A percentile compares a stretch with the other conserved stretches of the same genome.
Evolutionary conservation across 2,797 vertebrate species (phyloP).

Genomic region (Rhyacichthys aspro): DNA sequence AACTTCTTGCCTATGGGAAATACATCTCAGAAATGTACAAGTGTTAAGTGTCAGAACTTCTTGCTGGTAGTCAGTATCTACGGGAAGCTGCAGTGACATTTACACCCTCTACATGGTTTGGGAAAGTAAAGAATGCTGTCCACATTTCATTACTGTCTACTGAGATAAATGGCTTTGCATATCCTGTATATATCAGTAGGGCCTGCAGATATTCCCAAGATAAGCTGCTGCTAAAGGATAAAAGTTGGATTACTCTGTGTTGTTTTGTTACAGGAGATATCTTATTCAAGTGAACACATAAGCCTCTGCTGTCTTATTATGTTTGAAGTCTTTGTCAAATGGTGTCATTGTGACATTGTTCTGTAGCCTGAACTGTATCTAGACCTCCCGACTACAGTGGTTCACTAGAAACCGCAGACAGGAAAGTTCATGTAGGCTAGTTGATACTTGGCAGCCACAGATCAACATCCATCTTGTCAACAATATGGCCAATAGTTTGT

Average conservation of each 20-base stretch:
- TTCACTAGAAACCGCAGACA: constrained; percentile 22
- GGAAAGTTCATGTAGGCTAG: constrained; percentile 34
- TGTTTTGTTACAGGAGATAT: constrained; percentile 1
- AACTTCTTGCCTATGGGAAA: neutral
- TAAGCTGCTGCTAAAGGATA: neutral
- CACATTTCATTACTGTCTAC: constrained; percentile 14
- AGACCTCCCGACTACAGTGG: constrained; percentile 28
- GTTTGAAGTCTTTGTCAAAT: constrained; percentile 5
- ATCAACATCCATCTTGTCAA: constrained; percentile 50
- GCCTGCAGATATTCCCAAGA: neutral
- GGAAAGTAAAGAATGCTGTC: neutral
- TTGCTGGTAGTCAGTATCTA: neutral
- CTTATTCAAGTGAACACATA: neutral
- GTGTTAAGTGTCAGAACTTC: constrained; percentile 16
- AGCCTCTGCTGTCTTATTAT: neutral
- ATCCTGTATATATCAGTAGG: neutral
- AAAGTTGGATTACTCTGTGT: neutral
- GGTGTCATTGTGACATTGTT: constrained; percentile 5
- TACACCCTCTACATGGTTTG: neutral
- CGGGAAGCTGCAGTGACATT: neutral
- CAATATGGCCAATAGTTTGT: constrained; percentile 30
- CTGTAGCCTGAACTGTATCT: no score
- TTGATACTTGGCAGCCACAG: constrained; percentile 29
- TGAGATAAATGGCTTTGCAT: constrained; percentile 10
- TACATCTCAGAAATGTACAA: constrained; percentile 10